Percentiles rank a stretch among this genome's conserved stretches.
phyloP scores from a whole-genome alignment of 2,888 invertebrate species.

The Drosophila pegasa region DNA sequence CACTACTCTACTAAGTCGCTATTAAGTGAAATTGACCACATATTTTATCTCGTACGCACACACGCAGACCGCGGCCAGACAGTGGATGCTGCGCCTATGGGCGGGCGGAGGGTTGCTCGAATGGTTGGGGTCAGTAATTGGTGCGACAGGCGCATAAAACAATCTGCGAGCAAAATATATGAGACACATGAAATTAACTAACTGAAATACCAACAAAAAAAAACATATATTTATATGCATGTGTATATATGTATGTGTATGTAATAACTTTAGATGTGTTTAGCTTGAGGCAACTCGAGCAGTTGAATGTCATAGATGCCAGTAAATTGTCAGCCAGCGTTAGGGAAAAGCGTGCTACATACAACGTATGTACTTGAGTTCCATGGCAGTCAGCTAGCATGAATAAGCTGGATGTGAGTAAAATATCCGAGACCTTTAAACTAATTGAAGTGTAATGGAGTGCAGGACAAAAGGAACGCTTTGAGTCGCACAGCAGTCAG shows the following conservation, averaged over 20 bases:
- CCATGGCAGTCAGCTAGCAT: not conserved
- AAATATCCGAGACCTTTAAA: no score
- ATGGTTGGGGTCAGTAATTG: slow-evolving; percentile 46
- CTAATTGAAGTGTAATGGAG: no score
- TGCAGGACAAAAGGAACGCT: no score
- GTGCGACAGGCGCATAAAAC: slow-evolving; percentile 52
- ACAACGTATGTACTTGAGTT: not conserved
- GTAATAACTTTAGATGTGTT: not conserved
- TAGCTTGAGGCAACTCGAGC: not conserved
- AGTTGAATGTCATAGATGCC: not conserved
- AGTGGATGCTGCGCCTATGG: slow-evolving; percentile 2
- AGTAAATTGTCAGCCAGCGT: not conserved
- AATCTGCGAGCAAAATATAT: slow-evolving; percentile 61
- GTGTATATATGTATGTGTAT: not conserved
- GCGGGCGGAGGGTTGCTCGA: slow-evolving; percentile 2
- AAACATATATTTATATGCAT: not conserved
- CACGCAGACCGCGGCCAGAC: slow-evolving; percentile 53
- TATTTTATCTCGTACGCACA: slow-evolving; percentile 80
- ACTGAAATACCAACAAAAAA: slow-evolving; percentile 19
- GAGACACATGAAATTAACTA: slow-evolving; percentile 43
- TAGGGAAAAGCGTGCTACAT: not conserved
- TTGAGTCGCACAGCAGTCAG: not conserved
- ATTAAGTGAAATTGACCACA: slow-evolving; percentile 83
- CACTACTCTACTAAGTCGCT: slow-evolving; percentile 79
- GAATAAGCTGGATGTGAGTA: no score